Percentiles rank a stretch among this genome's conserved stretches.
Evolutionary conservation across 1,140 invertebrate species (phyloP).

Genomic region (Microvelia longipes): DNA sequence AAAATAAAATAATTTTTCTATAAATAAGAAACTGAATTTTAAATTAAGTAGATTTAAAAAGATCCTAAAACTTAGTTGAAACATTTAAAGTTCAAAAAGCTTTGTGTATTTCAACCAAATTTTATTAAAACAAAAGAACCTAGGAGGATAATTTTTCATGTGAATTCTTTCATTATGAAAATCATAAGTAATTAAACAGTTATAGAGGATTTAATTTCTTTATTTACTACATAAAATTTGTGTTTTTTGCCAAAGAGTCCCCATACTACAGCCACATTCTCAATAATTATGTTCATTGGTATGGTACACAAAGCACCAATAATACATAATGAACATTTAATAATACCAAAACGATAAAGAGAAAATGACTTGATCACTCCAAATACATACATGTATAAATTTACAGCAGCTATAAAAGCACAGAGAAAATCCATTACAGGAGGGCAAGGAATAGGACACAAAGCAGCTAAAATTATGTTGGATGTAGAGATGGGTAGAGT

Average conservation of each 20-base stretch:
- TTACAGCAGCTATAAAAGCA: constrained; percentile 77
- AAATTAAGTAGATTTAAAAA: no score
- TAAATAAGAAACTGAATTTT: no score
- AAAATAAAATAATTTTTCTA: no score
- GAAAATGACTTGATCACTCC: constrained; percentile 91
- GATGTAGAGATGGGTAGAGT: constrained; percentile 83
- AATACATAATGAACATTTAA: constrained; percentile 64
- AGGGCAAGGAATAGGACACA: constrained; percentile 77
- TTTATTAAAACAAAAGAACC: no score
- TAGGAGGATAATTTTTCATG: no score
- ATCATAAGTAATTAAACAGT: no score
- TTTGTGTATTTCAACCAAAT: no score
- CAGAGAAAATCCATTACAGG: constrained; percentile 67
- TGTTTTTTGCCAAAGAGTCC: constrained; percentile 81
- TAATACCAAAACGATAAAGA: constrained; percentile 63
- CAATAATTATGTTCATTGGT: constrained; percentile 80
- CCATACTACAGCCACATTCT: constrained; percentile 87
- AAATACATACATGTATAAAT: constrained; percentile 92
- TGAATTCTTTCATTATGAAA: no score
- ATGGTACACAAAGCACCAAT: constrained; percentile 73
- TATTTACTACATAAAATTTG: constrained; percentile 90
- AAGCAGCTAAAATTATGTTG: constrained; percentile 64
- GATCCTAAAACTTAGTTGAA: no score
- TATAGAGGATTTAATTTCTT: constrained; percentile 36
- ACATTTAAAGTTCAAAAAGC: no score